Base-by-base conservation (phyloP, 2,797 vertebrate genomes). In the Cirrhinus mrigala region DNA sequence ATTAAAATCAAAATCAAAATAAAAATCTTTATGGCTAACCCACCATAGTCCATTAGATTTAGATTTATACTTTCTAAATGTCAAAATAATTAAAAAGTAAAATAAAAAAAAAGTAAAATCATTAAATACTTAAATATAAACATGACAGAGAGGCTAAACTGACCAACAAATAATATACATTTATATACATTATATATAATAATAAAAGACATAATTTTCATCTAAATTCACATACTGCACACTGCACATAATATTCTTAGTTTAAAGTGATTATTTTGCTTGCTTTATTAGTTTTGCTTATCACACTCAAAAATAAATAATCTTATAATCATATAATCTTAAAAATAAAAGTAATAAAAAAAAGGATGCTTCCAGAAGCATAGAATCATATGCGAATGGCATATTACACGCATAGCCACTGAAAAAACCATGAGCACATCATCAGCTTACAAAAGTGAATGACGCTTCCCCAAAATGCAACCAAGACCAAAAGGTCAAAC, bases 401-500 rank as follows among this genome's bases (percentile, higher is more conserved):
- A 18, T 29, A 29, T 48, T 11, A 11, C 15, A 20, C 48, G 15
- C 50, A 18, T 16, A 37, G 18, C 8, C 16, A 73, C n/a, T n/a
- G 10, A 50, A 74, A 10, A 24, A 16, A 18, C 12, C 46, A 22
- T 22, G 7, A 44, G 29, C 37, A 22, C 20, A 70, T 44, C 9
- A 52, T 68, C 62, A 16, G n/a, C 44, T 8, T 70, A 1, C 22
- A 60, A 44, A 84, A 56, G 12, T 69, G 48, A 58, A 29, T 68
- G 29, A 76, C 40, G 24, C 73, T 79, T 85, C 24, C 14, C 27
- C 12, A 79, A 71, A 71, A n/a, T 60, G 24, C 16, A 79, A 18
- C 6, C 5, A 70, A 22, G 22, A 79, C 20, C 18, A 71, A 62
- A 85, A 85, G 27, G 24, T 85, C 20, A 85, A 62, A 79, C n/a